Conservation (phyloP, 2,113 vertebrate species). For the Clarias gariepinus region DNA sequence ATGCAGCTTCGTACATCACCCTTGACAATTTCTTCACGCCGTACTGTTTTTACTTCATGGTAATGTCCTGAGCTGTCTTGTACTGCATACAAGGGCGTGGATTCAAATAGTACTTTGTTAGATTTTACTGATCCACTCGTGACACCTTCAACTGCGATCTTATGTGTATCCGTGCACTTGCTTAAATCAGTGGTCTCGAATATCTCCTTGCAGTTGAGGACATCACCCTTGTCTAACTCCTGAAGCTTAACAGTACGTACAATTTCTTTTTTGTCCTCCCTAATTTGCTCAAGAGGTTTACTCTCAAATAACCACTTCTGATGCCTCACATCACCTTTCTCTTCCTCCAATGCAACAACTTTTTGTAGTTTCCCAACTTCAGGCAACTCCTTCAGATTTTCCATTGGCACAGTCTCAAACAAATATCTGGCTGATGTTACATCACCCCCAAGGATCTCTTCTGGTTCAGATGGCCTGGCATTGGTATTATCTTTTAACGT, state of each 20-base stretch:
- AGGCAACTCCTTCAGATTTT: slow-evolving; percentile 80
- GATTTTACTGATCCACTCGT: slow-evolving; percentile 81
- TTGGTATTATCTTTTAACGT: slow-evolving; percentile 78
- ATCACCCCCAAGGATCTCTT: slow-evolving; percentile 84
- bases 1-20: slow-evolving; percentile 86
- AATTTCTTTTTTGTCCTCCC: slow-evolving; percentile 82
- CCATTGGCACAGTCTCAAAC: slow-evolving; percentile 87
- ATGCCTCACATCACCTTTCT: slow-evolving; percentile 87
- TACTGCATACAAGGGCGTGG: slow-evolving; percentile 85
- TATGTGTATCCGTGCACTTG: slow-evolving; percentile 79
- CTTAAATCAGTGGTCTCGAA: slow-evolving; percentile 87
- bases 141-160: slow-evolving; percentile 84
- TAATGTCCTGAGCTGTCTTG: slow-evolving; percentile 87
- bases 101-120: slow-evolving; percentile 87
- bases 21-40: slow-evolving; percentile 86
- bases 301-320: slow-evolving; percentile 91
- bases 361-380: slow-evolving; percentile 83
- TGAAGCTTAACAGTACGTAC: slow-evolving; percentile 81
- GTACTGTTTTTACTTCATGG: slow-evolving; percentile 87
- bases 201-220: slow-evolving; percentile 78
- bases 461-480: slow-evolving; percentile 58
- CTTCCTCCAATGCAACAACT: slow-evolving; percentile 79
- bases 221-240: slow-evolving; percentile 82
- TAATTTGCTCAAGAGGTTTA: slow-evolving; percentile 83
- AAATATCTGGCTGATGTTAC: slow-evolving; percentile 80